These are phyloP conservation scores for Gymnoscopelus braueri DNA, from an alignment of 2,797 vertebrate species.

Conservation along the genomic window DNA sequence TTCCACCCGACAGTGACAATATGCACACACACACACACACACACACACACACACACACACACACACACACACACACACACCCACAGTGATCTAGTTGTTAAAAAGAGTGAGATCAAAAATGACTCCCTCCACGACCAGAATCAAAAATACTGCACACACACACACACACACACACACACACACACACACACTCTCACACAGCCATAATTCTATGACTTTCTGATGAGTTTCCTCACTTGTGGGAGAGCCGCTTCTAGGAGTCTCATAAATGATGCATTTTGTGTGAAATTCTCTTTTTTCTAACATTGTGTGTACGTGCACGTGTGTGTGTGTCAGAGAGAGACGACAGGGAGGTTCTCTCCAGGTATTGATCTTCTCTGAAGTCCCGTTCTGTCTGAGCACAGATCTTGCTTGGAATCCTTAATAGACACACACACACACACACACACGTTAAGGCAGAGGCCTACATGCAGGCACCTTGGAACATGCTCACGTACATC, in stretches of 20 bases:
- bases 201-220: slow-evolving; percentile 31
- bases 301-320: slow-evolving; percentile 1
- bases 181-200: slow-evolving; percentile 12
- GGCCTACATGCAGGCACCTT: no score
- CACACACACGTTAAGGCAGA: neutral
- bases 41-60: neutral
- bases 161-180: neutral
- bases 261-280: slow-evolving; percentile 75
- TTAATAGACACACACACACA: slow-evolving; percentile 44
- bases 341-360: slow-evolving; percentile 44
- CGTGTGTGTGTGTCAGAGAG: neutral
- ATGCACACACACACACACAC: neutral
- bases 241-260: slow-evolving; percentile 29
- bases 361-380: slow-evolving; percentile 68
- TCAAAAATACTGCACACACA: no score
- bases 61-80: slow-evolving; percentile 1
- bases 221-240: slow-evolving; percentile 60
- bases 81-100: neutral
- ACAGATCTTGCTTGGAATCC: slow-evolving; percentile 46
- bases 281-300: slow-evolving; percentile 34
- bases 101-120: slow-evolving; percentile 18
- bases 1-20: no score
- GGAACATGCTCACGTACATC: no score
- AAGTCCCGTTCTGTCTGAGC: slow-evolving; percentile 48
- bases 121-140: neutral